A percentile compares a stretch with the other conserved stretches of the same genome.
Evolutionary conservation across 1,140 invertebrate species (phyloP).

Genomic region (Drosophila serrata): DNA sequence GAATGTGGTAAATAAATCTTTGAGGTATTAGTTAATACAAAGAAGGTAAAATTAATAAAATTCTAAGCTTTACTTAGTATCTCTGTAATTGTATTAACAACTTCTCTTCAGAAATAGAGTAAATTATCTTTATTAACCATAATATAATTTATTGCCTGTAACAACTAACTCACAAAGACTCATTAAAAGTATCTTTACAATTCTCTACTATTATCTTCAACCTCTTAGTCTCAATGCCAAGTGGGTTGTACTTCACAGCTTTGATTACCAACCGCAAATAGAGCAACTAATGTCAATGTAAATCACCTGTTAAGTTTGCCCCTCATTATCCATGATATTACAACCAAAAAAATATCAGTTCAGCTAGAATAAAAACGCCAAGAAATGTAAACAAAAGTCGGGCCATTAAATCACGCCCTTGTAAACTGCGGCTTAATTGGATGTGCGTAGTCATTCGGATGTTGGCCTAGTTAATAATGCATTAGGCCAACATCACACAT

Average conservation of each 20-base stretch:
- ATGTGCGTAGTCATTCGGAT: conserved; percentile 57
- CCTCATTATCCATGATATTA: conserved; percentile 47
- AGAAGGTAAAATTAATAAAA: not conserved
- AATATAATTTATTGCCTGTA: too few species aligned
- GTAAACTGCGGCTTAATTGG: conserved; percentile 53
- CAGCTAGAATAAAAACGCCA: conserved; percentile 18
- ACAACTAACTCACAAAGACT: not conserved
- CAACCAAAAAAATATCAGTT: not conserved
- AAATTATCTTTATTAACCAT: too few species aligned
- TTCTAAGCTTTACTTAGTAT: not conserved
- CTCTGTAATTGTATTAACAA: too few species aligned
- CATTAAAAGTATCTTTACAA: not conserved
- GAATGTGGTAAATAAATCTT: not conserved
- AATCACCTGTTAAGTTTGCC: conserved; percentile 50
- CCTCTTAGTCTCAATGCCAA: conserved; percentile 11
- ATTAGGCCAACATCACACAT: conserved; percentile 62
- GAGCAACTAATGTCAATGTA: conserved; percentile 39
- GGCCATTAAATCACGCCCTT: conserved; percentile 73
- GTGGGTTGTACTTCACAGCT: not conserved
- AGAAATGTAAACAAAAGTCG: conserved; percentile 36
- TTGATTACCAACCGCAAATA: conserved; percentile 27
- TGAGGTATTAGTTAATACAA: not conserved
- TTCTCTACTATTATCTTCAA: not conserved
- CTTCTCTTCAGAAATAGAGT: not conserved
- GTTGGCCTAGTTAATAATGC: conserved; percentile 65